Evolutionary conservation across 1,140 invertebrate genomes (phyloP).

Genomic region (Colletes latitarsis): DNA sequence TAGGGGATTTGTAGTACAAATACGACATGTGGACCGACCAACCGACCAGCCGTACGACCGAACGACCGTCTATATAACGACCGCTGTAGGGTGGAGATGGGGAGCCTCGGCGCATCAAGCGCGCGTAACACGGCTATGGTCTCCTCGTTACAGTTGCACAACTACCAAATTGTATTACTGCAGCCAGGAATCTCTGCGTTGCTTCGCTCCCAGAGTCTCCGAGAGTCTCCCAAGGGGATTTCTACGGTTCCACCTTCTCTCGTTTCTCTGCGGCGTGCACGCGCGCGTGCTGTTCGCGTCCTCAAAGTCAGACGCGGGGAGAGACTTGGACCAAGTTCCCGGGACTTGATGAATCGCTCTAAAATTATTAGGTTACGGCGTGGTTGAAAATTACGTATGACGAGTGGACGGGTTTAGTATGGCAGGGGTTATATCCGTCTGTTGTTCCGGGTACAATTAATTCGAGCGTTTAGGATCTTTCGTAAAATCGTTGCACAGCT

Average conservation of each 20-base stretch:
- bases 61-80: conserved; percentile 43
- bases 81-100: conserved; percentile 18
- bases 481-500: background rate
- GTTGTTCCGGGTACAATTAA: background rate
- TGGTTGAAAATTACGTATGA: background rate
- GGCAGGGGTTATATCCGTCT: background rate
- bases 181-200: conserved; percentile 55
- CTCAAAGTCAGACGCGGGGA: conserved; percentile 21
- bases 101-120: background rate
- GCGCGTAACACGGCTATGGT: conserved; percentile 52
- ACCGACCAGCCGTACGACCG: conserved; percentile 42
- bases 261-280: conserved; percentile 9
- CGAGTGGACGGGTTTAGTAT: background rate
- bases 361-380: conserved; percentile 9
- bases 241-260: conserved; percentile 32
- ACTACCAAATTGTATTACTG: conserved; percentile 66
- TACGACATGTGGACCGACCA: conserved; percentile 64
- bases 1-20: conserved; percentile 68
- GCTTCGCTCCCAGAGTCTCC: conserved; percentile 30
- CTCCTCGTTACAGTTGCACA: conserved; percentile 65
- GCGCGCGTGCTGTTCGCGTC: conserved; percentile 10
- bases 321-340: conserved; percentile 8
- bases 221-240: conserved; percentile 50
- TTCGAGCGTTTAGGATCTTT: background rate
- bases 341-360: conserved; percentile 23